Evolutionary conservation across 2,113 vertebrate species (phyloP).

Genomic region (Porphyrio hochstetteri): DNA sequence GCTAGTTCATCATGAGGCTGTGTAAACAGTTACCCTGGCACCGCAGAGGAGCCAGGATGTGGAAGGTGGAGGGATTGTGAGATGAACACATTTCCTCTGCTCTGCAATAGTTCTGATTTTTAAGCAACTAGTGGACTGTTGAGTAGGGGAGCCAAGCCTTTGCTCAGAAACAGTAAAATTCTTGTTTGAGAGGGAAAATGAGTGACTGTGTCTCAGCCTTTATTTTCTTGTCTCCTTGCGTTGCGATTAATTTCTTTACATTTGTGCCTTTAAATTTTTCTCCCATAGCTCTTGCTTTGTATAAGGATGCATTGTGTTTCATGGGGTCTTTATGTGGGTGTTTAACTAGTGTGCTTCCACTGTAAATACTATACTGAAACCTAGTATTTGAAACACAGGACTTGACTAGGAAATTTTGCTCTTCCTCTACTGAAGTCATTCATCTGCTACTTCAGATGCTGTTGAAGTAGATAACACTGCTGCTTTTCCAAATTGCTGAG

Average conservation of each 20-base stretch:
- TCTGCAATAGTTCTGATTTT: not conserved
- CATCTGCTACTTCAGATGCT: not conserved
- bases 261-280: not conserved
- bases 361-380: not conserved
- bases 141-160: not conserved
- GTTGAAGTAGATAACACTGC: not conserved
- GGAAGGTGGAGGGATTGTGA: not conserved
- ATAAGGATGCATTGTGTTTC: not conserved
- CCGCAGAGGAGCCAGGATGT: not conserved
- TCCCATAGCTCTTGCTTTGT: not conserved
- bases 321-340: not conserved
- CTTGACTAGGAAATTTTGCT: not conserved
- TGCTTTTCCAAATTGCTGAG: not conserved
- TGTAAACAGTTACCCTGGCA: slow-evolving; percentile 46
- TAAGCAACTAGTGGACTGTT: not conserved
- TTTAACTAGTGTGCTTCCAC: not conserved
- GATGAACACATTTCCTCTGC: not conserved
- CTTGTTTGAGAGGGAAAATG: not conserved
- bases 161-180: not conserved
- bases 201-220: not conserved
- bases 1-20: slow-evolving; percentile 6
- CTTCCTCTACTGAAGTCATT: not conserved
- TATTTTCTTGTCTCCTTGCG: not conserved
- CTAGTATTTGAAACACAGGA: not conserved
- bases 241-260: not conserved